phyloP scores from a whole-genome alignment of 2,888 invertebrate species.

The Choristoneura rosaceana region DNA sequence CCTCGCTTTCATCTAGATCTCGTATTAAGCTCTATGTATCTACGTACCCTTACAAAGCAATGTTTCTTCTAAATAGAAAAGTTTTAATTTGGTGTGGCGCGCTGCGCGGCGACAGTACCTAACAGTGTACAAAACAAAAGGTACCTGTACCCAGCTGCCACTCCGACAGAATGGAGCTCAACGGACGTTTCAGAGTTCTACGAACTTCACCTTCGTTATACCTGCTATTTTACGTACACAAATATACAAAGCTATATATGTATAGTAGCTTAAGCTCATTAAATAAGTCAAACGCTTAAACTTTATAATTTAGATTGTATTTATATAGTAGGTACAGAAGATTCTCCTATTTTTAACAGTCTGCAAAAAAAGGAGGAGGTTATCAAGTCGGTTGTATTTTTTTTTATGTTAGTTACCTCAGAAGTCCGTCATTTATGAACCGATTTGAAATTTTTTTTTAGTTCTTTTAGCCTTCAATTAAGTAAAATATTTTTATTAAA shows the following conservation, averaged over 20 bases:
- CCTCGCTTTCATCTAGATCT: slow-evolving; percentile 56
- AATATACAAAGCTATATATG: neutral
- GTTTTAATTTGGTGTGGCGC: slow-evolving; percentile 71
- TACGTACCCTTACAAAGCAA: slow-evolving; percentile 43
- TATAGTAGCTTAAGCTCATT: too few species aligned
- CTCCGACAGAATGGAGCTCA: slow-evolving; percentile 1
- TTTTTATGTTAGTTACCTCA: too few species aligned
- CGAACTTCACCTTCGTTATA: slow-evolving; percentile 10
- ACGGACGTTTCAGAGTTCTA: slow-evolving; percentile 17
- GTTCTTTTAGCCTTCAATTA: too few species aligned
- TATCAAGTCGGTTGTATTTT: too few species aligned
- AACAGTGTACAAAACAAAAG: slow-evolving; percentile 30
- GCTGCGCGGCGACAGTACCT: slow-evolving; percentile 30
- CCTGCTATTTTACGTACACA: neutral
- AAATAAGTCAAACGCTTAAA: too few species aligned
- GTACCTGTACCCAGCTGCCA: slow-evolving; percentile 23
- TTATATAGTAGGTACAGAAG: too few species aligned
- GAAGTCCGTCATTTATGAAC: too few species aligned
- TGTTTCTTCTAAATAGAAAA: slow-evolving; percentile 72
- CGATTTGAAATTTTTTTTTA: too few species aligned
- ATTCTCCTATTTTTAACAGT: too few species aligned
- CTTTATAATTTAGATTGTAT: too few species aligned
- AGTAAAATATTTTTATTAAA: too few species aligned
- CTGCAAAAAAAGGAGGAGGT: too few species aligned
- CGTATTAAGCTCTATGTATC: slow-evolving; percentile 52